Evolutionary conservation across 2,113 vertebrate genomes (phyloP), one percentile per base, ranked within the genome.

Genomic region (Oreotrochilus melanogaster): DNA sequence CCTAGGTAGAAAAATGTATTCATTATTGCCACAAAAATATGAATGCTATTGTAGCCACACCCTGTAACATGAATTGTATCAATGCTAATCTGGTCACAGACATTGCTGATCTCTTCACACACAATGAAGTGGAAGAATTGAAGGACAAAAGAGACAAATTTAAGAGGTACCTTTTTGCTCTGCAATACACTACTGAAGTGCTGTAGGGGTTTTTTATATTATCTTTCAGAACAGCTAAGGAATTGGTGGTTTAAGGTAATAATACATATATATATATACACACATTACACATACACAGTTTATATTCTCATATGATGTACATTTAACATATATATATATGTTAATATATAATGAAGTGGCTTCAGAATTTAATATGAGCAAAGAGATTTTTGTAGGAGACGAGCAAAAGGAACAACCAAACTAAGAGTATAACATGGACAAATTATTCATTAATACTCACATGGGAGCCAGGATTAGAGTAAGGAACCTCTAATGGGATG

Each of bases 41-140:
- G 99, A 99, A 98, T 78, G 98, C 98, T 80, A 99, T 99, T 88
- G 98, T 99, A 92, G 98, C 99, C 30, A 99, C 99, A 0, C 99
- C 99, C 3, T 99, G 99, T 97, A 99, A 99, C 97, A 99, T 99
- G 99, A 99, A 99, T 97, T 99, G 99, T 98, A 99, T 99, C 97
- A 99, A 99, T 86, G 98, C 98, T 97, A 99, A 99, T 94, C 98
- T 99, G 94, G 98, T 98, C 11, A 98, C 98, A 1, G 98, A 98
- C 84, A 99, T 99, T 78, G 98, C 99, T 14, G 98, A 99, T 50
- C 98, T 99, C 47, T 99, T 99, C 97, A 99, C 98, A 37, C 99
- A 99, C 96, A 99, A 98, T 70, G 99, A 99, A 96, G 96, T 99
- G 35, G 99, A 99, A 72, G 99, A 99, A 88, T 96, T 99, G 96